Conservation (phyloP, 2,888 invertebrate species). For the Troglohyphantes excavatus region DNA sequence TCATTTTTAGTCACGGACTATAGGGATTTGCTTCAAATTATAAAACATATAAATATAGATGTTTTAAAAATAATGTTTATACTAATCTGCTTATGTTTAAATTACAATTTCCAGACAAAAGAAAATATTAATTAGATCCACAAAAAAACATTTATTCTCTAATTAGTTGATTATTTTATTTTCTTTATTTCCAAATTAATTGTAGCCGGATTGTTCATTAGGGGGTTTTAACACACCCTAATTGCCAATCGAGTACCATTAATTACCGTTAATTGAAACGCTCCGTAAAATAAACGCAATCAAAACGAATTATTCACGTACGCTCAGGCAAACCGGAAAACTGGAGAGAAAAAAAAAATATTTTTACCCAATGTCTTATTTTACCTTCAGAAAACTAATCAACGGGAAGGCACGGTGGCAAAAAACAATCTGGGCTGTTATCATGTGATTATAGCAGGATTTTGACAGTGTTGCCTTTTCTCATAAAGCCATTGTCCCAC, state of each 20-base stretch:
- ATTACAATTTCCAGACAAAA: too few species aligned
- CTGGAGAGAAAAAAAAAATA: background rate
- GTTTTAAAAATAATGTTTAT: too few species aligned
- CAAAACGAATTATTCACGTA: background rate
- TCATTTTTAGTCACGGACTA: too few species aligned
- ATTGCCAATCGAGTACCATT: background rate
- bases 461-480: slow-evolving; percentile 28
- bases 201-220: background rate
- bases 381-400: slow-evolving; percentile 22
- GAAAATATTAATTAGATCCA: too few species aligned
- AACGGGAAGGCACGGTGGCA: background rate
- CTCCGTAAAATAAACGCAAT: background rate
- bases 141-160: too few species aligned
- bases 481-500: slow-evolving; percentile 3
- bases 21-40: too few species aligned
- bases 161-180: too few species aligned
- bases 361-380: background rate
- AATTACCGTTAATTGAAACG: background rate
- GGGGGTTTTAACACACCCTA: background rate
- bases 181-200: background rate
- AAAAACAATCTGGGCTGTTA: slow-evolving; percentile 35
- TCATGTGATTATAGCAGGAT: slow-evolving; percentile 39
- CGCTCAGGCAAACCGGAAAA: background rate
- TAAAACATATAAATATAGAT: too few species aligned
- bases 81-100: too few species aligned